Conservation (phyloP, 2,113 vertebrate species). For the Apodemus sylvaticus region DNA sequence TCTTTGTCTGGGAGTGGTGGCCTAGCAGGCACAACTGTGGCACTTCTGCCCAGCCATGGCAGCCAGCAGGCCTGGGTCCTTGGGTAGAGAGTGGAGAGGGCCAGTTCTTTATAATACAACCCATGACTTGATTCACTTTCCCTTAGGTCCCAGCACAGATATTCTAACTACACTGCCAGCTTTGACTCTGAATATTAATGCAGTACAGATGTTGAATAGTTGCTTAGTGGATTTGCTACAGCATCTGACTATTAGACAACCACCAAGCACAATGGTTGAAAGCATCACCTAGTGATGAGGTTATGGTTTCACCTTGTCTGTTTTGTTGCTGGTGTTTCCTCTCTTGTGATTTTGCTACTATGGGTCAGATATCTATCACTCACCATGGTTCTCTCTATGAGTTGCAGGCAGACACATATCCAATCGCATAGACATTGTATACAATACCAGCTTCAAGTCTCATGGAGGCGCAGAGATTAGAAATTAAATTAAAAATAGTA, state of each 20-base stretch:
- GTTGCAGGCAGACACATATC: neutral
- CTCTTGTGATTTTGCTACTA: neutral
- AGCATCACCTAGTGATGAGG: neutral
- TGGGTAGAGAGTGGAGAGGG: neutral
- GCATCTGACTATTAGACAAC: neutral
- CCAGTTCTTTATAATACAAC: neutral
- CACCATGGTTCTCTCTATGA: neutral
- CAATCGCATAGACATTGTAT: too few relatives aligned
- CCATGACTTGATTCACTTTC: neutral
- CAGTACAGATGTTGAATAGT: neutral
- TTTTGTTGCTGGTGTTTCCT: neutral
- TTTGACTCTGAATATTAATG: neutral
- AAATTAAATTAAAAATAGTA: neutral
- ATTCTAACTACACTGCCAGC: neutral
- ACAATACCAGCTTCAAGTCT: neutral
- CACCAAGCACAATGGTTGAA: neutral
- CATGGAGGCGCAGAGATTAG: neutral
- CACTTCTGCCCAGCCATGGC: neutral
- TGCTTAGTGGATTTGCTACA: neutral
- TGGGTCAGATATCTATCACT: neutral
- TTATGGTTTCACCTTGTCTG: neutral
- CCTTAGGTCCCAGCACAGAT: slow-evolving; percentile 4
- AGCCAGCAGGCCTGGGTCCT: neutral
- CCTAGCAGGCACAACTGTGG: neutral
- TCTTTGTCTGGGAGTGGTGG: neutral